Conservation (phyloP, 2,888 invertebrate genomes). For the Odontomyia ornata region DNA sequence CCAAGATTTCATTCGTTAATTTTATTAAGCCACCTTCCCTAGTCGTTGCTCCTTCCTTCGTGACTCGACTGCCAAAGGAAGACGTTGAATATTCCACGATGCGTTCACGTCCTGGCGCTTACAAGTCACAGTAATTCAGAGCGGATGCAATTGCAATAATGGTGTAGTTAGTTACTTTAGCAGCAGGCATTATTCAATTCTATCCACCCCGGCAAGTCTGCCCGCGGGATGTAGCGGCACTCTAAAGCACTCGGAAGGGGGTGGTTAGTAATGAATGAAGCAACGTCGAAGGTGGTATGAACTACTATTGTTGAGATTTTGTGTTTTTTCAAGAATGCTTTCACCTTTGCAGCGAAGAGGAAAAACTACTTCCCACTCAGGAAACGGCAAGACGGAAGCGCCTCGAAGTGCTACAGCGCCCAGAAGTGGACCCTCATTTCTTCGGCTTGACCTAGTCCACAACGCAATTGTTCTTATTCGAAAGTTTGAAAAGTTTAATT, state of each 20-base stretch:
- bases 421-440: constrained; percentile 11
- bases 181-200: constrained; percentile 37
- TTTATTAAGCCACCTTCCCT: constrained; percentile 9
- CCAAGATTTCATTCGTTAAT: constrained; percentile 32
- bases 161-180: constrained; percentile 36
- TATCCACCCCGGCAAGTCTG: neutral
- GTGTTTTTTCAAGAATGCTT: neutral
- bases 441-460: constrained; percentile 37
- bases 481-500: constrained; percentile 40
- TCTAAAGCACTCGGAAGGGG: neutral
- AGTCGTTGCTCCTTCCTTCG: neutral
- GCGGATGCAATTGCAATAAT: constrained; percentile 40
- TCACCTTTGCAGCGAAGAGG: neutral
- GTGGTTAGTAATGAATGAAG: neutral
- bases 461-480: constrained; percentile 40
- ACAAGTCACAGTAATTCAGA: constrained; percentile 30
- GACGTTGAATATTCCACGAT: neutral
- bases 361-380: constrained; percentile 23
- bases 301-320: neutral
- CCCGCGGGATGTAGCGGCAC: neutral
- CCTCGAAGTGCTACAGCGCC: neutral
- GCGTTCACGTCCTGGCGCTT: neutral
- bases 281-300: constrained; percentile 10
- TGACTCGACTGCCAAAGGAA: constrained; percentile 4
- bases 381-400: constrained; percentile 8